These are phyloP conservation scores for Dynastes tityus DNA, from an alignment of 2,888 invertebrate genomes.

Conservation along the genomic window DNA sequence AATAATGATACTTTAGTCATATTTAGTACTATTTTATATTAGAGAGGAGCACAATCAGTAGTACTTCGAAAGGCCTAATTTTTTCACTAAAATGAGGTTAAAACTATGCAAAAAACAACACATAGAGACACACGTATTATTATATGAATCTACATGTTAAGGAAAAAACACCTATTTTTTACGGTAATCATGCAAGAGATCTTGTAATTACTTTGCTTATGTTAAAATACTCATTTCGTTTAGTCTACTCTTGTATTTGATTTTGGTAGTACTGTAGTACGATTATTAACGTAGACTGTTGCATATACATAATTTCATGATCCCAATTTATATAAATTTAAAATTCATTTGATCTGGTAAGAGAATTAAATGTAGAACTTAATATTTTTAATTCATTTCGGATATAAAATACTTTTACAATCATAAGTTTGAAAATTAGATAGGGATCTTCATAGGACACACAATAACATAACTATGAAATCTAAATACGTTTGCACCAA, in stretches of 20 bases:
- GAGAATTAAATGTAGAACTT: too few relatives aligned
- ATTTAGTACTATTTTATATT: slow-evolving; percentile 47
- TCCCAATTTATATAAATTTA: too few relatives aligned
- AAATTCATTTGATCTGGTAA: too few relatives aligned
- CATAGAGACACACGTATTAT: slow-evolving; percentile 20
- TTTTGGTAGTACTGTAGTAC: too few relatives aligned
- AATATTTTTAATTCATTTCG: too few relatives aligned
- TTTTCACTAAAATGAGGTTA: slow-evolving; percentile 56
- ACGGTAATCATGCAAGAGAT: slow-evolving; percentile 1
- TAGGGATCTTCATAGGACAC: too few relatives aligned
- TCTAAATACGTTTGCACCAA: too few relatives aligned
- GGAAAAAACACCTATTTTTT: slow-evolving; percentile 22
- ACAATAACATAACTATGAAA: too few relatives aligned
- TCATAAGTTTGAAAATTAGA: too few relatives aligned
- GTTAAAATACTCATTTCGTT: slow-evolving; percentile 44
- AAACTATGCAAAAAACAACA: slow-evolving; percentile 16
- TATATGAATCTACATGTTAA: slow-evolving; percentile 57
- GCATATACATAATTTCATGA: too few relatives aligned
- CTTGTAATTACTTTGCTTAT: slow-evolving; percentile 50
- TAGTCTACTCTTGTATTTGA: background rate
- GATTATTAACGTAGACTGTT: too few relatives aligned
- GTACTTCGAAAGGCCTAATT: slow-evolving; percentile 67
- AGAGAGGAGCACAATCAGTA: slow-evolving; percentile 62
- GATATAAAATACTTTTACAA: too few relatives aligned
- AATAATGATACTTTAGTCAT: slow-evolving; percentile 45